Conservation (phyloP, 2,113 vertebrate species). For the Chionomys nivalis region DNA sequence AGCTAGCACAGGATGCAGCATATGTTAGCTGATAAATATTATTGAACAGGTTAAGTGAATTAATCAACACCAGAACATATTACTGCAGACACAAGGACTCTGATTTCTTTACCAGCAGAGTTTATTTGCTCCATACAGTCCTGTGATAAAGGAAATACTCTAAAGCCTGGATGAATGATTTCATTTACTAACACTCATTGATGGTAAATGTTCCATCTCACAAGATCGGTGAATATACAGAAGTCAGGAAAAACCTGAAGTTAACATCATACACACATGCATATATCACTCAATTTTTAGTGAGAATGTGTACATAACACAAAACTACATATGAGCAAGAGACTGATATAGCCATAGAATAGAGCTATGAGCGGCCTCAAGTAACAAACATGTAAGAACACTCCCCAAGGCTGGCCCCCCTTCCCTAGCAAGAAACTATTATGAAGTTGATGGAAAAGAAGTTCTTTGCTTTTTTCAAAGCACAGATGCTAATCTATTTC, state of each 20-base stretch:
- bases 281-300: background rate
- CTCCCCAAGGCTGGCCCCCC: background rate
- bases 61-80: background rate
- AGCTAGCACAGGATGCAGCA: background rate
- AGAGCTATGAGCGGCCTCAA: background rate
- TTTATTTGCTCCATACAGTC: background rate
- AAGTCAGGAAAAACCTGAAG: background rate
- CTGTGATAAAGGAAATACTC: background rate
- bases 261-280: background rate
- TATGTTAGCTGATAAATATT: background rate
- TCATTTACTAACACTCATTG: background rate
- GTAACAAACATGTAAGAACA: background rate
- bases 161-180: background rate
- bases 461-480: conserved; percentile 19
- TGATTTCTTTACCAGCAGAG: background rate
- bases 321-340: background rate
- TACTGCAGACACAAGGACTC: background rate
- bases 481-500: background rate
- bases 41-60: background rate
- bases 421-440: background rate
- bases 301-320: background rate
- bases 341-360: background rate
- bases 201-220: background rate
- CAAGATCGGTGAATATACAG: background rate
- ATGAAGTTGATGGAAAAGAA: background rate